phyloP scores from a whole-genome alignment of 2,888 invertebrate genomes.

The Oscheius onirici region DNA sequence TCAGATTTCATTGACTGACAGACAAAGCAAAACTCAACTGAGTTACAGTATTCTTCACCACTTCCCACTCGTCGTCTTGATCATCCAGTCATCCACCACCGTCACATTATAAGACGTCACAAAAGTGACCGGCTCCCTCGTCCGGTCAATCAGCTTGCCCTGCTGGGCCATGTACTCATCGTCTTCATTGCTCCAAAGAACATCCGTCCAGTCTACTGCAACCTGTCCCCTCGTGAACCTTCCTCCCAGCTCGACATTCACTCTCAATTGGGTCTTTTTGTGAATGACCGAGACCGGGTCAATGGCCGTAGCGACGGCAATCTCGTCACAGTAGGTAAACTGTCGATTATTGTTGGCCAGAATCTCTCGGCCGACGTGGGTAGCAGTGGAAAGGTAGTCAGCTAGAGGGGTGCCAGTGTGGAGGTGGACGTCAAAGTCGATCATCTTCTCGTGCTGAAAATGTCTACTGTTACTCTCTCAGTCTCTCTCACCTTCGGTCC shows the following conservation, averaged over 20 bases:
- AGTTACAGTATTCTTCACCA: too few species aligned
- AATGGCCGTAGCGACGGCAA: slow-evolving; percentile 71
- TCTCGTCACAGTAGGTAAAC: slow-evolving; percentile 68
- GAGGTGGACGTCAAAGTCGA: slow-evolving; percentile 57
- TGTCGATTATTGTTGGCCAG: slow-evolving; percentile 41
- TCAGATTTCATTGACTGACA: too few species aligned
- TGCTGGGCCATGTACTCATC: slow-evolving; percentile 31
- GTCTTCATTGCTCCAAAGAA: slow-evolving; percentile 40
- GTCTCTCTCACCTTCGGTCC: slow-evolving; percentile 44
- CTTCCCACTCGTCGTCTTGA: slow-evolving; percentile 42
- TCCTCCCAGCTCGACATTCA: slow-evolving; percentile 64
- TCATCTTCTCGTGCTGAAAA: slow-evolving; percentile 45
- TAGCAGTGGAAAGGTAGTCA: slow-evolving; percentile 42
- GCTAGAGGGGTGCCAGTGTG: slow-evolving; percentile 40
- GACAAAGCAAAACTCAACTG: too few species aligned
- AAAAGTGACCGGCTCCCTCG: slow-evolving; percentile 40
- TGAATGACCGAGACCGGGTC: slow-evolving; percentile 54
- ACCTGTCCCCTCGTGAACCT: slow-evolving; percentile 62
- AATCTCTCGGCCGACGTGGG: slow-evolving; percentile 37
- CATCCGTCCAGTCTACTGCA: slow-evolving; percentile 64
- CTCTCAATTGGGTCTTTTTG: slow-evolving; percentile 49
- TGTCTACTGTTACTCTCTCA: not conserved
- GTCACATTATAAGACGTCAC: slow-evolving; percentile 59
- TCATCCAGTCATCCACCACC: slow-evolving; percentile 60
- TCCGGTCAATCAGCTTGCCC: slow-evolving; percentile 27